These are phyloP conservation scores for Bugula neritina DNA, from an alignment of 2,888 invertebrate species.

Conservation along the genomic window DNA sequence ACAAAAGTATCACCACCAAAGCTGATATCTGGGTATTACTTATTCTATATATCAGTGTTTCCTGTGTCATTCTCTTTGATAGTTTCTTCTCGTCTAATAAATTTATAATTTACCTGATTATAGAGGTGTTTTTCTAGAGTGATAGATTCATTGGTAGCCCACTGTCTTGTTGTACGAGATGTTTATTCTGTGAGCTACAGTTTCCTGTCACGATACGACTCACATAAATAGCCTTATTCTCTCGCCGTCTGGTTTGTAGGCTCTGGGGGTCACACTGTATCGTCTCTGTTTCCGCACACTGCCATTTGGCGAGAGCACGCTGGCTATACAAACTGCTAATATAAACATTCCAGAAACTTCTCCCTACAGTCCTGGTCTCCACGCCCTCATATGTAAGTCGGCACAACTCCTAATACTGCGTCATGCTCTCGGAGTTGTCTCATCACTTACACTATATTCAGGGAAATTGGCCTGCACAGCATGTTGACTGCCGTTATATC, in stretches of 20 bases:
- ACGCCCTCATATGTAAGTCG: constrained; percentile 67
- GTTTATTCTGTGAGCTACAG: no score
- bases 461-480: no score
- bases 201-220: no score
- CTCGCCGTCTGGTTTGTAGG: no score
- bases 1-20: constrained; percentile 75
- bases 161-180: no score
- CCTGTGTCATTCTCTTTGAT: neutral
- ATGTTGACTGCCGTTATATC: no score
- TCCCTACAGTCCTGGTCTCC: constrained; percentile 66
- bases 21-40: constrained; percentile 75
- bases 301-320: constrained; percentile 85
- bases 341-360: constrained; percentile 77
- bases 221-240: no score
- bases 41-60: constrained; percentile 6
- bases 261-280: constrained; percentile 79
- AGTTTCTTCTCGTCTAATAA: no score
- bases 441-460: neutral
- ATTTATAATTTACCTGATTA: no score
- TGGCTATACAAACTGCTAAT: constrained; percentile 83
- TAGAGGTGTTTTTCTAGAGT: no score
- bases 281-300: constrained; percentile 81
- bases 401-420: neutral
- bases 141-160: no score
- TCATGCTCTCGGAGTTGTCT: neutral